phyloP scores from a whole-genome alignment of 2,888 invertebrate genomes.

The Heliconius charithonia region DNA sequence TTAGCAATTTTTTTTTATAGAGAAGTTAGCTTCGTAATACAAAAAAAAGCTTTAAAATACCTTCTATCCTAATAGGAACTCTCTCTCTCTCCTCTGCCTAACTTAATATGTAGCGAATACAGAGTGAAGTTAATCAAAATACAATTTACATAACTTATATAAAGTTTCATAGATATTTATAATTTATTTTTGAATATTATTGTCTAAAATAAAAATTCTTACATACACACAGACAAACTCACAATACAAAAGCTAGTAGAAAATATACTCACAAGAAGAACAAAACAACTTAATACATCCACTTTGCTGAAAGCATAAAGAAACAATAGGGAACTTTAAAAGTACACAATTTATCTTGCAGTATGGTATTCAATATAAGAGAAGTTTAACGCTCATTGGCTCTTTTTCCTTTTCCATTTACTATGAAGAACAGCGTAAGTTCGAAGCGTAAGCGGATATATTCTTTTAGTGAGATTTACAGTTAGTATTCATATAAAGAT shows the following conservation, averaged over 20 bases:
- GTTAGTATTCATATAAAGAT: too few relatives aligned
- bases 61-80: too few relatives aligned
- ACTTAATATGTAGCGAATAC: too few relatives aligned
- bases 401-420: conserved; percentile 33
- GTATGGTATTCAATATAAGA: conserved; percentile 38
- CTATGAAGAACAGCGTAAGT: not conserved
- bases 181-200: not conserved
- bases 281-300: conserved; percentile 5
- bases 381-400: conserved; percentile 44
- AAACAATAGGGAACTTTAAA: conserved; percentile 20
- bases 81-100: too few relatives aligned
- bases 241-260: not conserved
- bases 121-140: too few relatives aligned
- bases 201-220: not conserved
- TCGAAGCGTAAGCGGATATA: not conserved
- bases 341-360: conserved; percentile 36
- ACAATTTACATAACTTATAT: too few relatives aligned
- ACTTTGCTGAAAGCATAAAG: conserved; percentile 14
- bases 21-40: too few relatives aligned
- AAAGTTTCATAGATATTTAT: not conserved
- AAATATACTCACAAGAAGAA: not conserved
- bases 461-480: not conserved
- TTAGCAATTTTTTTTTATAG: too few relatives aligned
- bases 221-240: not conserved
- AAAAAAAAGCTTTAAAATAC: too few relatives aligned